A percentile compares a stretch with the other conserved stretches of the same genome.
Evolutionary conservation across 2,888 invertebrate species (phyloP).

Genomic region (Podabrus alpinus): DNA sequence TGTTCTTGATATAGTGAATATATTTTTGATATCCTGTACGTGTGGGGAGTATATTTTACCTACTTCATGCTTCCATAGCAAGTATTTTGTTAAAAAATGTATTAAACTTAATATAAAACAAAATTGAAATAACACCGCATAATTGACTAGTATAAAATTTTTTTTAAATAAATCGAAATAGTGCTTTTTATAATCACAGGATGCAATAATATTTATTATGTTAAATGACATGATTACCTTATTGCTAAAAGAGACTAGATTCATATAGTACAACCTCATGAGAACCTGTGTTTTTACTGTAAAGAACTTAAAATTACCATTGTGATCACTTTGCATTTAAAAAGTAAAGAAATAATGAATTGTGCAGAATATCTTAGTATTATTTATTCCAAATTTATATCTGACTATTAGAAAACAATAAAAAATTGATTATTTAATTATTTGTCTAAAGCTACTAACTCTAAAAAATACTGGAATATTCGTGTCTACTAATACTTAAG

Average conservation of each 20-base stretch:
- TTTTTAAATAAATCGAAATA: constrained; percentile 6
- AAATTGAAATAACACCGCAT: not conserved
- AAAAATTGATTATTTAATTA: not conserved
- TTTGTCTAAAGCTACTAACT: not conserved
- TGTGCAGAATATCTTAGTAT: not conserved
- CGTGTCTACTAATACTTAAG: not conserved
- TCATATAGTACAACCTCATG: constrained; percentile 2
- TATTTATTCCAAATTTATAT: not conserved
- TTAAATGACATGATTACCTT: constrained; percentile 10
- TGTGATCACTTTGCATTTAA: not conserved
- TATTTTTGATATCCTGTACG: not conserved
- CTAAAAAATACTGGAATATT: constrained; percentile 3
- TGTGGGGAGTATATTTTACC: not conserved
- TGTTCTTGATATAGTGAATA: not conserved
- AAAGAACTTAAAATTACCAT: not conserved
- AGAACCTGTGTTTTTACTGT: not conserved
- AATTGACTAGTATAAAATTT: constrained; percentile 15
- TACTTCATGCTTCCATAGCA: not conserved
- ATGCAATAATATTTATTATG: constrained; percentile 5
- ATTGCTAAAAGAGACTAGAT: constrained; percentile 17
- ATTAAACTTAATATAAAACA: not conserved
- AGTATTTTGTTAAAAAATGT: not conserved
- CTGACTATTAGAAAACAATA: not conserved
- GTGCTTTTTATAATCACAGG: constrained; percentile 15
- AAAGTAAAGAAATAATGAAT: not conserved